Evolutionary conservation across 2,888 invertebrate genomes (phyloP).

Genomic region (Halictus ligatus): DNA sequence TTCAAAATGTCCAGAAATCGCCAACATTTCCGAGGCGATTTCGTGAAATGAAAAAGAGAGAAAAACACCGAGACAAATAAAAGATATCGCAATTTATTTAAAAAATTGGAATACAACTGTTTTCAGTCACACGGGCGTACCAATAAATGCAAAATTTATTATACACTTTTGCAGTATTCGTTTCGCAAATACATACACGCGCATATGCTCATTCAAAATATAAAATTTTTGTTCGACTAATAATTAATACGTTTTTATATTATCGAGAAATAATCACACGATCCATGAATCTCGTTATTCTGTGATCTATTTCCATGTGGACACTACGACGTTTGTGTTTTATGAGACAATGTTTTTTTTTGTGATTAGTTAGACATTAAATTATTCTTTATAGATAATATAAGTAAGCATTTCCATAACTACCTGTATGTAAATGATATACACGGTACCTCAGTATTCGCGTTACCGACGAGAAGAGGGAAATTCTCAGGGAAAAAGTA

Average conservation of each 20-base stretch:
- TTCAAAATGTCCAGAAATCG: background rate
- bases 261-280: slow-evolving; percentile 20
- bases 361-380: slow-evolving; percentile 22
- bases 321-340: slow-evolving; percentile 10
- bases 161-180: background rate
- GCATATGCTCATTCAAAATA: background rate
- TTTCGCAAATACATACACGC: background rate
- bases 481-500: background rate
- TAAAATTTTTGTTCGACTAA: background rate
- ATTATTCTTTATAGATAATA: slow-evolving; percentile 7
- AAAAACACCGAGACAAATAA: background rate
- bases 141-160: slow-evolving; percentile 31
- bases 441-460: background rate
- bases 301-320: slow-evolving; percentile 16
- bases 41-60: background rate
- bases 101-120: slow-evolving; percentile 2
- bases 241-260: background rate
- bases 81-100: slow-evolving; percentile 22
- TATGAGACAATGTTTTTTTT: background rate
- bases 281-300: slow-evolving; percentile 14
- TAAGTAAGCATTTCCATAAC: slow-evolving; percentile 5
- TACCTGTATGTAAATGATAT: background rate
- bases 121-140: background rate
- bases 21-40: background rate
- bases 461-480: background rate